Evolutionary conservation across 2,797 vertebrate genomes (phyloP), one percentile per base, ranked within the genome.

Genomic region (Amphiprion clarkii): DNA sequence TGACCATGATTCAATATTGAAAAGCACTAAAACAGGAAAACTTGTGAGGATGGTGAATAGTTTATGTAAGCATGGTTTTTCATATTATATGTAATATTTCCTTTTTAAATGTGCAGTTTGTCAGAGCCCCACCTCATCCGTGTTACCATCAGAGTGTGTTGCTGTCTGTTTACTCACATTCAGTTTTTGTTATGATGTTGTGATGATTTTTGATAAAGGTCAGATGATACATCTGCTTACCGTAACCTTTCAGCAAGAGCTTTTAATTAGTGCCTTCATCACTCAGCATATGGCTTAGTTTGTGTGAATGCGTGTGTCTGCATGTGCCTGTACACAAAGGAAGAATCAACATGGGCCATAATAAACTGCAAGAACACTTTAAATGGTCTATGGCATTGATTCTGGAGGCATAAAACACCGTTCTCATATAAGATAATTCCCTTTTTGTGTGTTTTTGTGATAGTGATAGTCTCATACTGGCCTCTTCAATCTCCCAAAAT

Each of bases 231-330:
- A 90, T 94, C 87, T 93, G 93, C 88, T 90, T 79, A 73, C 58
- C 84, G 81, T 91, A 87, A 93, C 88, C 90, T 91, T 92, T 89
- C 68, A 74, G 87, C 72, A 65, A 91, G 76, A 71, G 88, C 86
- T 94, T 93, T 93, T 94, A 96, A 95, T 95, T 94, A 95, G 84
- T 57, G 80, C 85, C 89, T 91, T 84, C 74, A 89, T 85, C 73
- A 81, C 75, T 44, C 92, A 90, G 89, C 90, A 90, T 91, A 92
- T 94, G 92, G 88, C 67, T 62, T 6, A 10, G 63, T 67, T 44
- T 77, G 61, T 62, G 73, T 44, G 36, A 74, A 60, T 58, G 42
- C 51, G 72, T 67, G 27, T 69, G 42, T 71, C 40, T 23, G 2
- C 11, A 25, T 3, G 21, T 9, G 2, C 10, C n/a, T 25, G 29